Evolutionary conservation across 2,888 invertebrate genomes (phyloP), one percentile per base, ranked within the genome.

Genomic region (Baronia brevicornis): DNA sequence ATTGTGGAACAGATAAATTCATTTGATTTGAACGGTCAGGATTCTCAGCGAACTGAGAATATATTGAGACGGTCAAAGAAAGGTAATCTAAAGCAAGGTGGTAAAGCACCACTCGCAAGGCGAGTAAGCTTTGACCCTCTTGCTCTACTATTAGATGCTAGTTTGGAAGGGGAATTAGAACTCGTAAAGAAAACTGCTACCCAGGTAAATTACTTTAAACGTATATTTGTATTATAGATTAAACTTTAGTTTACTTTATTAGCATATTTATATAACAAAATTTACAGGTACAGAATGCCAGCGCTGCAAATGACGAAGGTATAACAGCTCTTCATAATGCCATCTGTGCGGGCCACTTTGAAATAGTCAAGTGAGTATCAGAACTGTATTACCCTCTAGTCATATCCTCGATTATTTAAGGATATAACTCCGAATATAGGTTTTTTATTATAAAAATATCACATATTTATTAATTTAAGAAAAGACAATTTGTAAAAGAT

Each of bases 301-400:
- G 97, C 72, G 95, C 95, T 33, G 95, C 98, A 37, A 99, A 98
- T 70, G 98, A 99, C 73, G 99, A 99, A 79, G 99, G 99, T 32
- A 99, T 99, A 61, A 99, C 99, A 1, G 99, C 99, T 20, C 88
- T 99, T 38, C 99, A 99, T 84, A 99, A 99, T 77, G 98, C 99
- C 52, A 98, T 99, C 61, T 99, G 99, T 74, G 99, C 99, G 1
- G 98, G 98, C 8, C 98, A 99, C 84, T 90, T 96, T 60, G 98
- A 98, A 65, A 98, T 99, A 60, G 98, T 99, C 54, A 94, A 95
- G 86, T 91, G 52, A 78, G 88, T 82, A 29, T 28, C 9, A 4
- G 6, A 17, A 5, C 4, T 17, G 4, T 17, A 17, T 17, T 17
- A 6, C 4, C 6, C 17, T 4, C 4, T 17, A 5, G 17, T 17